phyloP scores from a whole-genome alignment of 1,140 invertebrate genomes.

The Drepana arcuata region DNA sequence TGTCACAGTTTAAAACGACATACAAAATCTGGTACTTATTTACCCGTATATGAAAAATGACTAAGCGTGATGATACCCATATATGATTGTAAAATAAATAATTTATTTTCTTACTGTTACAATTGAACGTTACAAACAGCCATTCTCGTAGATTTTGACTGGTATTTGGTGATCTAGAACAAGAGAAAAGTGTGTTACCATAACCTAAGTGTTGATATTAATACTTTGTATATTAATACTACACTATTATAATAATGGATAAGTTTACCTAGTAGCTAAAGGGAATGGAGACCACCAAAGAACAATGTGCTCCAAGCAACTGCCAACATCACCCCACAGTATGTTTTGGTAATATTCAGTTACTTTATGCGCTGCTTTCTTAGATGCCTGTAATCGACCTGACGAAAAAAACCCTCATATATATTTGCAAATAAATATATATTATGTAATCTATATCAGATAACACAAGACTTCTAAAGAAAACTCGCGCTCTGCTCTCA shows the following conservation, averaged over 20 bases:
- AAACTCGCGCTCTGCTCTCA: no score
- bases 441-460: no score
- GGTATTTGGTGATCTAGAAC: slow-evolving; percentile 73
- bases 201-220: no score
- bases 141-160: slow-evolving; percentile 79
- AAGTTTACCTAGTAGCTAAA: slow-evolving; percentile 72
- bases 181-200: slow-evolving; percentile 3
- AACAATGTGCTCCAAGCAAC: slow-evolving; percentile 82
- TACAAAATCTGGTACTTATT: no score
- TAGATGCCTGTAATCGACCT: slow-evolving; percentile 60
- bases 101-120: slow-evolving; percentile 68
- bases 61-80: background rate
- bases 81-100: slow-evolving; percentile 1
- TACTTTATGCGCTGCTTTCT: slow-evolving; percentile 61
- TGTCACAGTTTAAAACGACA: no score
- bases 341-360: slow-evolving; percentile 68
- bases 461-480: no score
- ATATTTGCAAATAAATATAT: no score
- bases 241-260: no score
- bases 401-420: no score
- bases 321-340: slow-evolving; percentile 82
- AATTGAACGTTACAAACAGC: slow-evolving; percentile 76
- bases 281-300: slow-evolving; percentile 84
- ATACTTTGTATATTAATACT: no score
- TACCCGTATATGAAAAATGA: no score